These are phyloP conservation scores for Danio kyathit DNA, from an alignment of 2,797 vertebrate genomes.

Conservation along the genomic window DNA sequence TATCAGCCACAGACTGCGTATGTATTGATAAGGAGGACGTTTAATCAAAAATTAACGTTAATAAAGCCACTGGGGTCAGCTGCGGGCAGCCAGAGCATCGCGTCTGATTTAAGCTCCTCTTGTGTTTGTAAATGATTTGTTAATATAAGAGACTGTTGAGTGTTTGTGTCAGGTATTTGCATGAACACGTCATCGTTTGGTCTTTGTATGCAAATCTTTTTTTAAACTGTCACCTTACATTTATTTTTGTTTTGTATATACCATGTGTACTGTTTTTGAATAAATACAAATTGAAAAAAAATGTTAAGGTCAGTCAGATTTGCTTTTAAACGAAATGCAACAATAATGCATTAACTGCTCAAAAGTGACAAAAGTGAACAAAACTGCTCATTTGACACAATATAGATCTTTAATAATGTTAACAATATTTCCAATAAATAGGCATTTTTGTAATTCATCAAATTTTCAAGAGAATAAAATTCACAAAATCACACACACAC, in stretches of 20 bases:
- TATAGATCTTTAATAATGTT: too few relatives aligned
- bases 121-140: constrained; percentile 35
- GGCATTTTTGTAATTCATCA: too few relatives aligned
- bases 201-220: constrained; percentile 48
- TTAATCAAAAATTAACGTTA: background rate
- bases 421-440: too few relatives aligned
- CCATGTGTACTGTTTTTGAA: too few relatives aligned
- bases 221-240: background rate
- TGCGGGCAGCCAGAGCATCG: background rate
- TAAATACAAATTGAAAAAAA: too few relatives aligned
- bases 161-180: background rate
- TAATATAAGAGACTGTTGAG: constrained; percentile 1
- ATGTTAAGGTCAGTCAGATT: too few relatives aligned
- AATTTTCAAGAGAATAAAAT: too few relatives aligned
- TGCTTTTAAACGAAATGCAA: too few relatives aligned
- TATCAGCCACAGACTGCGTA: constrained; percentile 34
- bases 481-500: too few relatives aligned
- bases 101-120: background rate
- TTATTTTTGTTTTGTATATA: background rate
- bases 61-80: background rate
- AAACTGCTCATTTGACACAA: too few relatives aligned
- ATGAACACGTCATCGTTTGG: constrained; percentile 3
- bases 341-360: too few relatives aligned
- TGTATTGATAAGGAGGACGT: background rate
- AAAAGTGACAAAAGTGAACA: too few relatives aligned